Base-by-base conservation (phyloP, 2,888 invertebrate genomes). In the Hirtodrosophila alboralis region DNA sequence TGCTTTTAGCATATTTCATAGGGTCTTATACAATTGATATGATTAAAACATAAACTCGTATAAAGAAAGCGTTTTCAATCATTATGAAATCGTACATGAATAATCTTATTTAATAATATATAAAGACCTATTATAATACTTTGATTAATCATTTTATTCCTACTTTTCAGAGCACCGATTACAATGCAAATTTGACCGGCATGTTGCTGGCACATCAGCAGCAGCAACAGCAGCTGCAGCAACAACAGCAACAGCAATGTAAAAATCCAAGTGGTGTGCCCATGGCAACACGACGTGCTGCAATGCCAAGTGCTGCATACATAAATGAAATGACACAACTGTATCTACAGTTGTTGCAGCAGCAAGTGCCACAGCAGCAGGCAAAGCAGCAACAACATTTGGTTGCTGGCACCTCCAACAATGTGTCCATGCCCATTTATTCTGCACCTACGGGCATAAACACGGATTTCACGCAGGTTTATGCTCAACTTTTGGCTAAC, bases 401-500 rank as follows among this genome's bases (percentile, higher is more conserved):
- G 5, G 14, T 66, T 8, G 9, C 48, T 8, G 52, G 66, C 12
- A 27, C n/a, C 8, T n/a, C 40, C 9, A 51, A 9, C 43, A 56
- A 37, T 33, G 34, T 54, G 60, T 13, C 49, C 1, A 27, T 54
- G 47, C 53, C 68, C 18, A 37, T 51, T 18, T 49, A 52, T 3
- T n/a, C n/a, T 43, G 36, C 27, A 13, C 41, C n/a, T 14, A 27
- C 43, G 1, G 33, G 45, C 36, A 44, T 44, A 27, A 28, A 14
- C 4, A 40, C 18, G 10, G 34, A 56, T 10, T 48, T 56, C 0
- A 30, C 10, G 0, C 41, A 51, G 21, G 36, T 45, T n/a, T 72
- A 69, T 14, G 54, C 37, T 4, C 73, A 72, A 27, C 28, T 69
- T 8, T n/a, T 56, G 40, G 31, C 44, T 9, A 34, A 44, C 4